Evolutionary conservation across 1,140 invertebrate species (phyloP), one percentile per base, ranked within the genome.

Genomic region (Drosophila albomicans): DNA sequence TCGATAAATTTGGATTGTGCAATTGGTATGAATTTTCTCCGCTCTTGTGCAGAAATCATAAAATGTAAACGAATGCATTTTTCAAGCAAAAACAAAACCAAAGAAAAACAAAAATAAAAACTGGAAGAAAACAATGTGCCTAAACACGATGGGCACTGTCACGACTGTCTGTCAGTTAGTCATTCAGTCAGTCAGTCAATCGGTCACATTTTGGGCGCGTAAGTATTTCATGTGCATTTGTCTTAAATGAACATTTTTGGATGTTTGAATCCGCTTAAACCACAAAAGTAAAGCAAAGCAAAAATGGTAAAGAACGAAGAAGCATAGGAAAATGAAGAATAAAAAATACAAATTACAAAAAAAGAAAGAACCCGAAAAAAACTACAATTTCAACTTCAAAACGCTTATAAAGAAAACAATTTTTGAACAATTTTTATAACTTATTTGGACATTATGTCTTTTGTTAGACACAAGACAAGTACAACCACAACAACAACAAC

Each of bases 311-410:
- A 46, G 11, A 10, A 46, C 49, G 61, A 15, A 43, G 49, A 58
- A 69, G 65, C 5, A 11, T 38, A 58, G 49, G 57, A 62, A 49
- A 45, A 65, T 28, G 70, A 66, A 13, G 28, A 16, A 20, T 63
- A 65, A 41, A 20, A 66, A 65, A 46, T 15, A 32, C 28, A 59
- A 16, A 54, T 32, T 58, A 69, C 62, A 62, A 6, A 65, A 41
- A 62, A 38, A 48, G 41, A 51, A 45, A 30, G 25, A 74, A 68
- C 43, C 51, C 85, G 81, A 77, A 78, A 77, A 78, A 82, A 85
- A 89, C 85, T 89, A 89, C 85, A 89, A 89, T 89, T 88, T 89
- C 85, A 89, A 89, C 85, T 89, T 89, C 73, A 88, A 89, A 85
- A 76, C 85, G 85, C 85, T 89, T 89, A 89, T 80, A 84, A 88